A percentile compares a stretch with the other conserved stretches of the same genome.
Conservation (phyloP, 2,888 invertebrate genomes). For the Nemotelus nigrinus region DNA sequence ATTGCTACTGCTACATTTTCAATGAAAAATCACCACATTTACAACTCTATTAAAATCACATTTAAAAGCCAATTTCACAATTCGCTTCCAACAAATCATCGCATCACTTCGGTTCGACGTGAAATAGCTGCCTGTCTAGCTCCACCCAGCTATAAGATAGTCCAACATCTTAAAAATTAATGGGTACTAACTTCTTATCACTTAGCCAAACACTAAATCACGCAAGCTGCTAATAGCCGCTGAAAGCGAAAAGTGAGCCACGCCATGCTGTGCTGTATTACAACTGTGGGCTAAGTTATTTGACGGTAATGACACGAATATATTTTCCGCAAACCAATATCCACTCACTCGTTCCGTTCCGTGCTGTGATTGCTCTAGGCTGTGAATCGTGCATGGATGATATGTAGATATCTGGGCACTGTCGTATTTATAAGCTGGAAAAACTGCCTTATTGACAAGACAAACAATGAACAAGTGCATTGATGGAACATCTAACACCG, state of each 20-base stretch:
- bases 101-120: background rate
- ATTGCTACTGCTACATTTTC: too few relatives aligned
- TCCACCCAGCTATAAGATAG: slow-evolving; percentile 31
- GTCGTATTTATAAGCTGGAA: slow-evolving; percentile 15
- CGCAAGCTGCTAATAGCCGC: slow-evolving; percentile 36
- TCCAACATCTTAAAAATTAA: slow-evolving; percentile 36
- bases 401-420: background rate
- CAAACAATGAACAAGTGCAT: slow-evolving; percentile 43
- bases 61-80: too few relatives aligned
- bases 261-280: background rate
- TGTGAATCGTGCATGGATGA: background rate
- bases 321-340: background rate
- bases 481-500: slow-evolving; percentile 27
- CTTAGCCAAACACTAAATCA: slow-evolving; percentile 36
- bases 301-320: slow-evolving; percentile 6
- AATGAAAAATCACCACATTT: too few relatives aligned
- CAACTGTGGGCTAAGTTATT: background rate
- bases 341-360: background rate
- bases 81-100: too few relatives aligned
- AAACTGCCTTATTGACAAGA: slow-evolving; percentile 36
- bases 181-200: slow-evolving; percentile 29
- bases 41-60: too few relatives aligned
- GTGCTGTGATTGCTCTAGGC: background rate
- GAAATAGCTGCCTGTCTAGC: slow-evolving; percentile 12
- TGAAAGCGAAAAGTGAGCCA: slow-evolving; percentile 16